Percentiles rank a stretch among this genome's conserved stretches.
Evolutionary conservation across 2,113 vertebrate species (phyloP).

Genomic region (Nyctibius bracteatus): DNA sequence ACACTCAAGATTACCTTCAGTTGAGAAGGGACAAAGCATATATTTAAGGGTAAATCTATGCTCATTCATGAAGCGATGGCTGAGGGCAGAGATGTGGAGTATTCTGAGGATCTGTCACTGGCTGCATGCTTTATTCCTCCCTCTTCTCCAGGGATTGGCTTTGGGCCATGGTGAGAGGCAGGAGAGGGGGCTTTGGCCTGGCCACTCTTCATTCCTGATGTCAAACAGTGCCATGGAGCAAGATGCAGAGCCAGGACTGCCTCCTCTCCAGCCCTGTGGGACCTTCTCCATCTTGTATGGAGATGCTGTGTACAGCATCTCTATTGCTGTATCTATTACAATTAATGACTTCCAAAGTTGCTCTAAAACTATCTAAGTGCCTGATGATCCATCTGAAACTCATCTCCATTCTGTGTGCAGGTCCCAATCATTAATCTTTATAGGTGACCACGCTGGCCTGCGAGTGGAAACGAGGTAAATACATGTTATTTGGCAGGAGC

Average conservation of each 20-base stretch:
- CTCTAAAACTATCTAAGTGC: background rate
- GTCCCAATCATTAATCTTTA: background rate
- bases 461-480: background rate
- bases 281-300: background rate
- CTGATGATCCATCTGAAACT: conserved; percentile 32
- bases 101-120: background rate
- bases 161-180: background rate
- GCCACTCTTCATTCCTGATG: background rate
- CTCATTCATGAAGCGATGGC: background rate
- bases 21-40: rapidly evolving
- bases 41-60: background rate
- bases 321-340: background rate
- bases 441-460: background rate
- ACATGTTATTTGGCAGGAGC: conserved; percentile 4
- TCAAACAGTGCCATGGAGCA: background rate
- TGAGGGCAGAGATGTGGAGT: background rate
- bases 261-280: background rate
- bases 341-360: background rate
- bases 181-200: background rate
- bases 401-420: background rate
- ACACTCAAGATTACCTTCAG: background rate
- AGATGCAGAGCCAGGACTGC: background rate
- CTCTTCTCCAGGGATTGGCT: background rate
- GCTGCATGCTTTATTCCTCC: background rate
- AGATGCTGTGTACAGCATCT: too few species aligned